These are phyloP conservation scores for Sitta europaea DNA, from an alignment of 2,113 vertebrate species.

Conservation along the genomic window DNA sequence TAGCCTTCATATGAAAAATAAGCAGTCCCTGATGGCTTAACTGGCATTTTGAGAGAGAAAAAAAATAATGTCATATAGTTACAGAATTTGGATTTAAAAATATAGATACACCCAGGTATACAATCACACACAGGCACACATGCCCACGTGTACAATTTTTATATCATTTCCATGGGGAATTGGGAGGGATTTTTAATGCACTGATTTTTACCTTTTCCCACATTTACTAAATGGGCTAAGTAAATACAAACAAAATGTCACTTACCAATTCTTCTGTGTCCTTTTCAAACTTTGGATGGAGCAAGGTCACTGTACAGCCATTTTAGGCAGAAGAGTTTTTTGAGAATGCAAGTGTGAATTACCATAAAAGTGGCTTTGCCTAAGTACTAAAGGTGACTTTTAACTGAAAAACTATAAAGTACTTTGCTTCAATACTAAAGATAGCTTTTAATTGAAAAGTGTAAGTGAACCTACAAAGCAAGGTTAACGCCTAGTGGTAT, in stretches of 20 bases:
- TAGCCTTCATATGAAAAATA: not conserved
- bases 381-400: conserved; percentile 59
- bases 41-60: not conserved
- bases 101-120: not conserved
- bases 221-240: not conserved
- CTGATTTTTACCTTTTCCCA: not conserved
- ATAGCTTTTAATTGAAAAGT: conserved; percentile 62
- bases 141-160: not conserved
- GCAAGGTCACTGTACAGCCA: not conserved
- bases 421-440: conserved; percentile 31
- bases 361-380: conserved; percentile 5
- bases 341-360: not conserved
- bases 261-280: not conserved
- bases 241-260: not conserved
- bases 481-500: conserved; percentile 54
- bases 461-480: conserved; percentile 58
- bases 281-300: not conserved
- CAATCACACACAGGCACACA: not conserved
- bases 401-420: conserved; percentile 49
- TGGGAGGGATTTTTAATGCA: not conserved
- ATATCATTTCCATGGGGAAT: not conserved
- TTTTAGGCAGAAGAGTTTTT: not conserved
- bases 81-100: not conserved
- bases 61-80: not conserved
- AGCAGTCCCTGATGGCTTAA: not conserved